Percentiles rank a stretch among this genome's conserved stretches.
Conservation (phyloP, 2,113 vertebrate genomes). For the Dermatemys mawii region DNA sequence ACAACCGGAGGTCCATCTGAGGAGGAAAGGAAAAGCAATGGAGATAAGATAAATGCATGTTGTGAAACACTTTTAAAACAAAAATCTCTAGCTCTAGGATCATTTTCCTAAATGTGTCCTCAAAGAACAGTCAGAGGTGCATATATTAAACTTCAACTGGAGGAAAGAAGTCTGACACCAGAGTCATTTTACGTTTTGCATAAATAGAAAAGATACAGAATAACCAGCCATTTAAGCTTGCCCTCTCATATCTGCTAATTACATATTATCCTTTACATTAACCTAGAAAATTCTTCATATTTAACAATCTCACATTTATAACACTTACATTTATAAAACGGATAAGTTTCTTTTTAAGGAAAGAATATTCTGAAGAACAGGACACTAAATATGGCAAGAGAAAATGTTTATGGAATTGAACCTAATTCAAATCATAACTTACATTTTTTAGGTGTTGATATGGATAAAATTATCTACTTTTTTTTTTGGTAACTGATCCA, state of each 20-base stretch:
- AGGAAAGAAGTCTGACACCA: conserved; percentile 29
- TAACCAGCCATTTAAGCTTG: neutral
- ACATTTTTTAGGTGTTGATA: neutral
- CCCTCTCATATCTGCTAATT: neutral
- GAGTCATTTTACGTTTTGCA: conserved; percentile 49
- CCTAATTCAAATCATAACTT: neutral
- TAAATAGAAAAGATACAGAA: conserved; percentile 41
- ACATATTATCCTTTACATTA: conserved; percentile 14
- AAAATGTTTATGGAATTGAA: conserved; percentile 15
- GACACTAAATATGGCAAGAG: conserved; percentile 18
- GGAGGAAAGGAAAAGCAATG: conserved; percentile 79
- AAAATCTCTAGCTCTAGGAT: conserved; percentile 7
- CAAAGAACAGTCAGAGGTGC: neutral
- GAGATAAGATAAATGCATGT: conserved; percentile 58
- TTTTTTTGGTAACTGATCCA: neutral
- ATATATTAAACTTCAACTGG: neutral
- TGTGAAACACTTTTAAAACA: conserved; percentile 27
- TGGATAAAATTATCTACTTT: neutral
- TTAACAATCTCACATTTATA: conserved; percentile 46
- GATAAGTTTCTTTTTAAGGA: conserved; percentile 33
- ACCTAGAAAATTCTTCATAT: neutral
- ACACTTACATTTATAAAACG: conserved; percentile 30
- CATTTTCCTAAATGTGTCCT: conserved; percentile 1
- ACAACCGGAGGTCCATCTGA: conserved; percentile 94
- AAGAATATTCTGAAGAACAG: neutral